These are phyloP conservation scores for Monodelphis domestica DNA, from an alignment of 2,797 vertebrate species.

Conservation along the genomic window DNA sequence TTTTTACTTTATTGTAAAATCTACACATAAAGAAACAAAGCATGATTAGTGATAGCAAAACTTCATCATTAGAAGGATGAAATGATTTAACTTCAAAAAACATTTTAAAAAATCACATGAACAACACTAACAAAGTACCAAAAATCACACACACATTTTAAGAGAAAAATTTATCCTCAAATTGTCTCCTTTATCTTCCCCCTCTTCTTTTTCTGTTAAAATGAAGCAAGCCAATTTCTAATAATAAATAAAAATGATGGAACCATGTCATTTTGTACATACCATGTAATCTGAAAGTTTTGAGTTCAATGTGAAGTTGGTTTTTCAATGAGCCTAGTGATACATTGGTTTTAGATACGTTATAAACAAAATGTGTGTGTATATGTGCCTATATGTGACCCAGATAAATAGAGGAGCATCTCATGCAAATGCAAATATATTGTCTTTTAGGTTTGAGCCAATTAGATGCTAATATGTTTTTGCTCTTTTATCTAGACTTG, in stretches of 20 bases:
- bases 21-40: no score
- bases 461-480: neutral
- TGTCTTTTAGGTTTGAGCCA: neutral
- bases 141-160: neutral
- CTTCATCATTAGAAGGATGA: no score
- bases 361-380: no score
- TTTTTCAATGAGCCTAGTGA: neutral
- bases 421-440: neutral
- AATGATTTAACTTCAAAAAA: neutral
- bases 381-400: accelerated
- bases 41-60: no score
- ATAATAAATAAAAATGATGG: neutral
- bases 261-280: neutral
- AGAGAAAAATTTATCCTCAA: neutral
- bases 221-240: neutral
- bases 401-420: neutral
- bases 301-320: neutral
- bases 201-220: neutral
- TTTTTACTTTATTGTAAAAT: no score
- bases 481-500: neutral
- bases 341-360: neutral
- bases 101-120: neutral
- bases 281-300: neutral
- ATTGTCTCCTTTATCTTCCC: neutral
- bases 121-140: neutral